These are phyloP conservation scores for Mustela nigripes DNA, from an alignment of 2,113 vertebrate species.

Conservation along the genomic window DNA sequence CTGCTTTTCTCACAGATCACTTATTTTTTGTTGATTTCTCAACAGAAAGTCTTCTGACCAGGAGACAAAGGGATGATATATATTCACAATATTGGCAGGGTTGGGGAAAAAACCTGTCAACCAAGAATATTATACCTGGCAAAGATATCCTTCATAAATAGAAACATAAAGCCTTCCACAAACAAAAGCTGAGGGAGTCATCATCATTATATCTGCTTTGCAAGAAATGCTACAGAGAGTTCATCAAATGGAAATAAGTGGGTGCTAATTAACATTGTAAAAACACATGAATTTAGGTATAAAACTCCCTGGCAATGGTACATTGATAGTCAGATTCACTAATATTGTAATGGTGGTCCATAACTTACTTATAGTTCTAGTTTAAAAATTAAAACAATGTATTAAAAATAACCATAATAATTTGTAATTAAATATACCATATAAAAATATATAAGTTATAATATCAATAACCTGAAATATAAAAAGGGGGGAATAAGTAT, in stretches of 20 bases:
- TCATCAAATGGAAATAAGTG: neutral
- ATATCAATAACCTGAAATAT: neutral
- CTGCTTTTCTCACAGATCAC: neutral
- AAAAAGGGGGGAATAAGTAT: neutral
- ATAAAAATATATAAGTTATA: neutral
- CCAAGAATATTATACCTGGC: neutral
- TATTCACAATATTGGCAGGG: neutral
- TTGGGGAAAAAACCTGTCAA: neutral
- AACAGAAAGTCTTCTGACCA: neutral
- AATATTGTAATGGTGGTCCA: neutral
- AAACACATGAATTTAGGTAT: neutral
- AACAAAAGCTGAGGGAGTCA: neutral
- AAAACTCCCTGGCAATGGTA: neutral
- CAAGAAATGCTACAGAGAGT: neutral
- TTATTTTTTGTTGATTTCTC: neutral
- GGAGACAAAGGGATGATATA: neutral
- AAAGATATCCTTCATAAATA: neutral
- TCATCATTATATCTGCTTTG: neutral
- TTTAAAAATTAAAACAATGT: neutral
- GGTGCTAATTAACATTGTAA: neutral
- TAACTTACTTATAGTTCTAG: neutral
- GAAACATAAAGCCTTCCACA: neutral
- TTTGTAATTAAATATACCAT: neutral
- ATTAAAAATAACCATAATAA: neutral
- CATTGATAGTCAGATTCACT: neutral